These are phyloP conservation scores for Pollenia angustigena DNA, from an alignment of 2,888 invertebrate genomes.

Conservation along the genomic window DNA sequence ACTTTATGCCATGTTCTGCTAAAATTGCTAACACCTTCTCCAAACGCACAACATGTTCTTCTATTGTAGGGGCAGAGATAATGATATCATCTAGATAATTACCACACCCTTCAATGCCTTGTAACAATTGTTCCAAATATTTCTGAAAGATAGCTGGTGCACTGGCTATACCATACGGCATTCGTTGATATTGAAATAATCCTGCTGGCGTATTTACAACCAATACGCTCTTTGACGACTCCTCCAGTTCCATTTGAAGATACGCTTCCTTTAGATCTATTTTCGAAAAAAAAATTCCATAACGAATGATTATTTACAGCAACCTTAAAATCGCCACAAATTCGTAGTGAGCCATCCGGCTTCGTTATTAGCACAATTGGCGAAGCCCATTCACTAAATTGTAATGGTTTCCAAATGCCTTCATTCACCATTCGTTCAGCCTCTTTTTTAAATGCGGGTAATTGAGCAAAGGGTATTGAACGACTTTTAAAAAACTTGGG, in stretches of 20 bases:
- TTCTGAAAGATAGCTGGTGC: not conserved
- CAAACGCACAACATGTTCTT: not conserved
- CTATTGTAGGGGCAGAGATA: too few species aligned
- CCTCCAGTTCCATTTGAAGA: not conserved
- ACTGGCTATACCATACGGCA: not conserved
- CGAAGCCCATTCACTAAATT: not conserved
- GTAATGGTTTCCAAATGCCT: not conserved
- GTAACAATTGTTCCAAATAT: too few species aligned
- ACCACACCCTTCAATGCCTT: not conserved
- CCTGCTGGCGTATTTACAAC: not conserved
- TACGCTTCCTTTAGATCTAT: too few species aligned
- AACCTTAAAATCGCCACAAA: constrained; percentile 16
- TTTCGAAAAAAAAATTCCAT: not conserved
- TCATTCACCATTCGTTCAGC: not conserved
- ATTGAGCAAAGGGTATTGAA: too few species aligned
- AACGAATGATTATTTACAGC: not conserved
- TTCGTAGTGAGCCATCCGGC: not conserved
- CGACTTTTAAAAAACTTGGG: too few species aligned
- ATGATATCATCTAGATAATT: too few species aligned
- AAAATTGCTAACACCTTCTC: not conserved
- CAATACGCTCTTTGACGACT: not conserved
- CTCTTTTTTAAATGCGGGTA: not conserved
- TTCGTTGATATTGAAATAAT: not conserved
- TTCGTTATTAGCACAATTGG: not conserved
- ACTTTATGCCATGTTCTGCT: not conserved